phyloP scores from a whole-genome alignment of 1,140 invertebrate genomes.

The Panagrolaimus sp. region DNA sequence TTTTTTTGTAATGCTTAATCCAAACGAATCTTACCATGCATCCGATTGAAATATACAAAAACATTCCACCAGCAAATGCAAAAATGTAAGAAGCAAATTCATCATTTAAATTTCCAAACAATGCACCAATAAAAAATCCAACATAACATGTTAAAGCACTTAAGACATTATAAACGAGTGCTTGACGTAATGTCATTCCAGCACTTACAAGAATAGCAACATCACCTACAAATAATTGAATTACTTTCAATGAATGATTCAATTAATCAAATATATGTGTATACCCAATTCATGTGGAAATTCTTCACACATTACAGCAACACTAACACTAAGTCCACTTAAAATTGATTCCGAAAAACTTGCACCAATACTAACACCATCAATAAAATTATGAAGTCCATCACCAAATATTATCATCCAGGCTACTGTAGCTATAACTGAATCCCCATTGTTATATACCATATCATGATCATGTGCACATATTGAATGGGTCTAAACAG shows the following conservation, averaged over 20 bases:
- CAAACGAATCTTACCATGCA: constrained; percentile 46
- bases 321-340: constrained; percentile 67
- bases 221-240: constrained; percentile 62
- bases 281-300: constrained; percentile 70
- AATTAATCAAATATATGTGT: neutral
- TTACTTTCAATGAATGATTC: neutral
- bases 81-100: constrained; percentile 53
- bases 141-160: constrained; percentile 69
- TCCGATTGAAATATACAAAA: constrained; percentile 51
- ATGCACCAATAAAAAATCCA: constrained; percentile 66
- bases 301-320: constrained; percentile 72
- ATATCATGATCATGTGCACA: constrained; percentile 56
- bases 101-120: constrained; percentile 62
- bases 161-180: constrained; percentile 70
- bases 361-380: constrained; percentile 71
- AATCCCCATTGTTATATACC: constrained; percentile 59
- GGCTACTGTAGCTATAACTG: constrained; percentile 67
- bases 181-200: constrained; percentile 68
- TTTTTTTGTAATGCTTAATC: too few species aligned
- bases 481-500: constrained; percentile 49
- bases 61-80: constrained; percentile 58
- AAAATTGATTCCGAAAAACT: constrained; percentile 67
- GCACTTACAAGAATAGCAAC: constrained; percentile 70
- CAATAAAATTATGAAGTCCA: constrained; percentile 71
- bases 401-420: constrained; percentile 74